Conservation (phyloP, 1,140 invertebrate species). For the Calosoma granatense region DNA sequence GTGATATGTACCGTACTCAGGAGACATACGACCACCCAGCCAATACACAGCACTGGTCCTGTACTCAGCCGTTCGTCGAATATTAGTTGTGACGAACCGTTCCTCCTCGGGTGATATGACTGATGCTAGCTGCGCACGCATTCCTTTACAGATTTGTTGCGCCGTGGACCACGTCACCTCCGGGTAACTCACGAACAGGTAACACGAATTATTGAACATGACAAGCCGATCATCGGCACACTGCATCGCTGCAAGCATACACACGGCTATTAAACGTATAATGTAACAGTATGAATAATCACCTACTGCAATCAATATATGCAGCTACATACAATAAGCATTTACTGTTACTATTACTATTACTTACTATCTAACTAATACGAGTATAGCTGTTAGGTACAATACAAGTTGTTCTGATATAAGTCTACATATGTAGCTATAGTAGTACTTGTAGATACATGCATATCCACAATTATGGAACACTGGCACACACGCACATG, state of each 20-base stretch:
- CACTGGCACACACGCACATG: too few relatives aligned
- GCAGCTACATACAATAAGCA: too few relatives aligned
- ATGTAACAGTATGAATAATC: too few relatives aligned
- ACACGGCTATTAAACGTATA: neutral
- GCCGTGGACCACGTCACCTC: slow-evolving; percentile 63
- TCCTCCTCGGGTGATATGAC: slow-evolving; percentile 52
- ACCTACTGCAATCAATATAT: too few relatives aligned
- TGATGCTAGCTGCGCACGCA: slow-evolving; percentile 48
- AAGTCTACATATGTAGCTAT: too few relatives aligned
- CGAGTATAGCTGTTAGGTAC: too few relatives aligned
- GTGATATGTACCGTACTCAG: slow-evolving; percentile 33
- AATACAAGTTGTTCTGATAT: too few relatives aligned
- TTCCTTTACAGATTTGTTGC: slow-evolving; percentile 56
- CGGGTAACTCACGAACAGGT: slow-evolving; percentile 60
- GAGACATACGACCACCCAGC: slow-evolving; percentile 42
- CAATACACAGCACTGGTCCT: slow-evolving; percentile 56
- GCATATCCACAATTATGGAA: too few relatives aligned
- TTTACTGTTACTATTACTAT: too few relatives aligned
- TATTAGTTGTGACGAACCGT: slow-evolving; percentile 49
- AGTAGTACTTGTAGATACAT: too few relatives aligned
- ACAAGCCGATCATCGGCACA: slow-evolving; percentile 54
- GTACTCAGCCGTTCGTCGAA: slow-evolving; percentile 54
- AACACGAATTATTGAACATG: slow-evolving; percentile 55
- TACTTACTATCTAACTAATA: too few relatives aligned
- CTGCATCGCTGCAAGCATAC: slow-evolving; percentile 38